A percentile compares a stretch with the other conserved stretches of the same genome.
phyloP scores from a whole-genome alignment of 1,140 invertebrate genomes.

The Acyrthosiphon pisum region DNA sequence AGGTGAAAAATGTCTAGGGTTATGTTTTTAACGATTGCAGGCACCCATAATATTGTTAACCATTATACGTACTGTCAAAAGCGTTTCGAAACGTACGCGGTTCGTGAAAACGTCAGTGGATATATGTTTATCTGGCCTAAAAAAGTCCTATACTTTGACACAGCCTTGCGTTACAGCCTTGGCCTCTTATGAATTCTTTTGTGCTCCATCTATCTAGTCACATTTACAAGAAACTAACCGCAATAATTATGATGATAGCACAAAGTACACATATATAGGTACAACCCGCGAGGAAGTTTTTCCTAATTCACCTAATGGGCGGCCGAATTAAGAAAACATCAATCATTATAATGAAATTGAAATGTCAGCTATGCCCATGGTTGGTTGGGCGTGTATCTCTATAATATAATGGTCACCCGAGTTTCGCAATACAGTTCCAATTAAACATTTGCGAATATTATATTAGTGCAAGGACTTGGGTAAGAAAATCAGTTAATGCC shows the following conservation, averaged over 20 bases:
- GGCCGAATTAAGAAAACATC: constrained; percentile 53
- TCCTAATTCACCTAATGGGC: constrained; percentile 35
- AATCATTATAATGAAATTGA: constrained; percentile 44
- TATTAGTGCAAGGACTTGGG: constrained; percentile 2
- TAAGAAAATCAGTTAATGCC: background rate
- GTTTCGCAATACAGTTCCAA: constrained; percentile 27
- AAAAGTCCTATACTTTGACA: constrained; percentile 25
- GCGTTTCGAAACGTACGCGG: constrained; percentile 6
- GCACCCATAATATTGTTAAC: background rate
- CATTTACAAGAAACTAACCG: constrained; percentile 42
- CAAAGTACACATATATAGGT: no score
- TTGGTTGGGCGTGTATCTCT: constrained; percentile 3
- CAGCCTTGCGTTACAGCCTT: constrained; percentile 42
- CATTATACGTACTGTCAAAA: background rate
- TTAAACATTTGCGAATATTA: constrained; percentile 36
- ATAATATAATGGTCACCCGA: background rate
- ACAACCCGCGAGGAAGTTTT: constrained; percentile 24
- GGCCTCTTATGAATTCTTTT: constrained; percentile 40
- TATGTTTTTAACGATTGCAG: background rate
- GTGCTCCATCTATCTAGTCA: background rate
- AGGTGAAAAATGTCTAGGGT: background rate
- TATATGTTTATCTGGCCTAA: constrained; percentile 45
- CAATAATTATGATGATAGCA: constrained; percentile 30
- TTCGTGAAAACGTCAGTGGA: background rate
- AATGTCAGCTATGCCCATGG: constrained; percentile 22